Percentiles rank a stretch among this genome's conserved stretches.
These are phyloP conservation scores for Trogon surrucura DNA, from an alignment of 2,113 vertebrate genomes.

Conservation along the genomic window DNA sequence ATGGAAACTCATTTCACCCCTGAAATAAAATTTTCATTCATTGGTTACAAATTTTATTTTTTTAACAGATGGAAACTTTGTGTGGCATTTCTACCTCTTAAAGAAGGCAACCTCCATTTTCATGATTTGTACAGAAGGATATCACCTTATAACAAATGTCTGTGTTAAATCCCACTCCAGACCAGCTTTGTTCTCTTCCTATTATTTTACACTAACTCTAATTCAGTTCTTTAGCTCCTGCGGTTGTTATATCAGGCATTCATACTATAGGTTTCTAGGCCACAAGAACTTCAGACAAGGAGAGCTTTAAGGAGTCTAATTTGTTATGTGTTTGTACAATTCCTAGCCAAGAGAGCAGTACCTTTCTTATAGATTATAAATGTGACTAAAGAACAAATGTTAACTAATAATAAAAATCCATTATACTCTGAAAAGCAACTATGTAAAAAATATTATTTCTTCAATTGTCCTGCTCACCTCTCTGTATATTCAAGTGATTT, in stretches of 20 bases:
- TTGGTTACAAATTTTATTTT: background rate
- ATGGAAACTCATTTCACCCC: background rate
- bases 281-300: background rate
- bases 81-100: background rate
- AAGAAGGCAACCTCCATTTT: background rate
- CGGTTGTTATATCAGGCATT: background rate
- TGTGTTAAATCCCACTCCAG: background rate
- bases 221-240: background rate
- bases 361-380: background rate
- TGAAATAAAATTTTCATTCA: background rate
- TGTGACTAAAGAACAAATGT: background rate
- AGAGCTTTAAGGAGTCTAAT: background rate
- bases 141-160: background rate
- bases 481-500: background rate
- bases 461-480: background rate
- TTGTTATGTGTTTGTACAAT: background rate
- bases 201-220: background rate
- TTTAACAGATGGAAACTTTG: background rate
- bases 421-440: background rate
- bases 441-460: background rate
- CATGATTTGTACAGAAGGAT: background rate
- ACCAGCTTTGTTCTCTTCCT: background rate
- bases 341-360: background rate
- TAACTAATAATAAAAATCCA: background rate
- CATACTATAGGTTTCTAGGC: background rate